Evolutionary conservation across 1,140 invertebrate genomes (phyloP).

Genomic region (Calosoma granatense): DNA sequence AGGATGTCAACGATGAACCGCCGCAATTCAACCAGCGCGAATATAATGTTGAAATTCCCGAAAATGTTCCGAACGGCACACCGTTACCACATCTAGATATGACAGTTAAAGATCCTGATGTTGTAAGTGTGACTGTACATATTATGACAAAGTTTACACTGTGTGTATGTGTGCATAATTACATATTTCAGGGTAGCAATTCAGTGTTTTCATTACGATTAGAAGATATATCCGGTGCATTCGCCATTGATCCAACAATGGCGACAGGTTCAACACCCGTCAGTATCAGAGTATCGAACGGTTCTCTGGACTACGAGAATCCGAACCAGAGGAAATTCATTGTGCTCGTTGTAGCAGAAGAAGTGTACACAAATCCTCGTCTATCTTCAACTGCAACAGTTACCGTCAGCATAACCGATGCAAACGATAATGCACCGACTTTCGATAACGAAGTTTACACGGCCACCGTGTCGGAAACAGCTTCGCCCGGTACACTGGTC

Average conservation of each 20-base stretch:
- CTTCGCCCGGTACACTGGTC: slow-evolving; percentile 57
- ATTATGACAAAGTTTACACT: too few species aligned
- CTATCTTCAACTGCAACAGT: slow-evolving; percentile 81
- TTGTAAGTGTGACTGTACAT: slow-evolving; percentile 44
- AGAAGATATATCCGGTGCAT: slow-evolving; percentile 69
- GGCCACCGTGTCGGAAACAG: slow-evolving; percentile 60
- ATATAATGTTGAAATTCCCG: slow-evolving; percentile 68
- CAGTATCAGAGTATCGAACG: slow-evolving; percentile 69
- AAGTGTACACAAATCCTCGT: slow-evolving; percentile 61
- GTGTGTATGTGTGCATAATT: too few species aligned
- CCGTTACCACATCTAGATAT: slow-evolving; percentile 74
- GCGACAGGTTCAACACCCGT: slow-evolving; percentile 72
- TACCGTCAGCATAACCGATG: slow-evolving; percentile 69
- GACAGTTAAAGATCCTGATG: slow-evolving; percentile 75
- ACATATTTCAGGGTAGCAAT: slow-evolving; percentile 56
- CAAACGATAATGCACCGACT: slow-evolving; percentile 81
- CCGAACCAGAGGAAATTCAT: slow-evolving; percentile 87
- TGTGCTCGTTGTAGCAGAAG: slow-evolving; percentile 74
- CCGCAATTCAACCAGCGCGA: slow-evolving; percentile 73
- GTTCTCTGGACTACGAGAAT: slow-evolving; percentile 79
- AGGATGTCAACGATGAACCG: slow-evolving; percentile 89
- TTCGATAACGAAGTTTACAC: slow-evolving; percentile 68
- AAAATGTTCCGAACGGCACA: slow-evolving; percentile 72
- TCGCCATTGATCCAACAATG: slow-evolving; percentile 68
- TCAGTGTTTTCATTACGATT: slow-evolving; percentile 67